Evolutionary conservation across 2,797 vertebrate species (phyloP).

Genomic region (Carcharodon carcharias): DNA sequence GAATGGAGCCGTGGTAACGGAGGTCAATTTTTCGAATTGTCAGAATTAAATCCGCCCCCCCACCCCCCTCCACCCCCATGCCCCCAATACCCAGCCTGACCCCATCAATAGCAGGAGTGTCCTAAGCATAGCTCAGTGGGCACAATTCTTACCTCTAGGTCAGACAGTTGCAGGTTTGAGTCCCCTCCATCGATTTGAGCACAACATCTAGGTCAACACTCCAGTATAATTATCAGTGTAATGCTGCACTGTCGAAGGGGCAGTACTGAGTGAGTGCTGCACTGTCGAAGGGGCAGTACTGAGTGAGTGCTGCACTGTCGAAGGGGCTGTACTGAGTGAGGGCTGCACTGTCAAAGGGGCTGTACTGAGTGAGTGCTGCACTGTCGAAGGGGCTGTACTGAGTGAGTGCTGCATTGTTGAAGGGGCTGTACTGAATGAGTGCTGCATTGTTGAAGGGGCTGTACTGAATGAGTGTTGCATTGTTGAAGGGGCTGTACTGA

Average conservation of each 20-base stretch:
- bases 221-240: background rate
- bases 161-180: background rate
- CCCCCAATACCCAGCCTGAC: too few species aligned
- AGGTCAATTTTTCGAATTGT: background rate
- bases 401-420: background rate
- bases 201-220: background rate
- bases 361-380: too few species aligned
- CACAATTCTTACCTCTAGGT: background rate
- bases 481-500: too few species aligned
- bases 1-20: too few species aligned
- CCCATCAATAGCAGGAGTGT: background rate
- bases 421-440: too few species aligned
- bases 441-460: too few species aligned
- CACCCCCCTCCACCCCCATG: fast-evolving
- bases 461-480: too few species aligned
- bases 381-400: too few species aligned
- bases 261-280: too few species aligned
- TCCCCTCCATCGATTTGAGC: background rate
- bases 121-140: background rate
- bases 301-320: too few species aligned
- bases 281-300: background rate
- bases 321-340: too few species aligned
- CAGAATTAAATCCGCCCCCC: background rate
- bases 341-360: too few species aligned
- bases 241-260: background rate